phyloP scores from a whole-genome alignment of 2,888 invertebrate genomes.

The Nudaria mundana region DNA sequence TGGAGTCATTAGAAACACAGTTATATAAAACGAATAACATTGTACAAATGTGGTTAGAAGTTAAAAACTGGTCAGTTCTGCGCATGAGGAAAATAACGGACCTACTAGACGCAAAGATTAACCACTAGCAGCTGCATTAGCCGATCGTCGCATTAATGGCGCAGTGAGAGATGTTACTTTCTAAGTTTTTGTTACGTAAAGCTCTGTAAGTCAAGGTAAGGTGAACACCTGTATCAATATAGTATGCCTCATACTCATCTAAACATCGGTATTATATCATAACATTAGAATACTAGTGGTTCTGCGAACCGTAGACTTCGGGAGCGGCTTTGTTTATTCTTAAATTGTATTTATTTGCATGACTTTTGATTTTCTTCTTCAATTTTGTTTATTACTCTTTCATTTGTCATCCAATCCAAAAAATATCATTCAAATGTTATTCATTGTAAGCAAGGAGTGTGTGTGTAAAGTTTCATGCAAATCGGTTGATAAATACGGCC shows the following conservation, averaged over 20 bases:
- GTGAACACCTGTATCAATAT: slow-evolving; percentile 24
- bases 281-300: not conserved
- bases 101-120: not conserved
- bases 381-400: no score
- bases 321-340: no score
- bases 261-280: slow-evolving; percentile 3
- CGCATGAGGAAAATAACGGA: slow-evolving; percentile 46
- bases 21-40: slow-evolving; percentile 71
- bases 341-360: no score
- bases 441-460: no score
- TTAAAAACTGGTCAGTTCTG: slow-evolving; percentile 43
- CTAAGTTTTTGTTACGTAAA: slow-evolving; percentile 31
- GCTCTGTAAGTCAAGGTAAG: slow-evolving; percentile 37
- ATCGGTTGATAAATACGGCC: no score
- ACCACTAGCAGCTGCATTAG: no score
- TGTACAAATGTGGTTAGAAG: slow-evolving; percentile 56
- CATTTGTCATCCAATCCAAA: no score
- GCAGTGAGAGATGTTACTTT: slow-evolving; percentile 25
- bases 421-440: no score
- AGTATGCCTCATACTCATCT: slow-evolving; percentile 4
- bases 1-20: slow-evolving; percentile 72
- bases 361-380: no score
- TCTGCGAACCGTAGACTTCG: no score
- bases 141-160: slow-evolving; percentile 26
- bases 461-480: no score